phyloP scores from a whole-genome alignment of 1,140 invertebrate species.

The Linepithema humile region DNA sequence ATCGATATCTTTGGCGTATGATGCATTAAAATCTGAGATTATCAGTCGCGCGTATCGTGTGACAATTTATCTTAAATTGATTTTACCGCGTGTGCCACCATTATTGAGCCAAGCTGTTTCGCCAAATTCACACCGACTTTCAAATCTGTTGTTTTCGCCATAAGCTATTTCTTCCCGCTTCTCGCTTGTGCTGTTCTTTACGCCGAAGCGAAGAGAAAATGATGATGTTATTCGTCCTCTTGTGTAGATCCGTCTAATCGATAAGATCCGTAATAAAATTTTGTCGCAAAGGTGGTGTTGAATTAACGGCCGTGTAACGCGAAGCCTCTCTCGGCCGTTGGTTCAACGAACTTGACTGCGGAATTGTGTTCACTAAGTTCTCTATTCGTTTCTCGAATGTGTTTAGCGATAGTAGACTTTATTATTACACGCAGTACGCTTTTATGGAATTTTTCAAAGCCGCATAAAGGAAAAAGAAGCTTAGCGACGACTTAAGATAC shows the following conservation, averaged over 20 bases:
- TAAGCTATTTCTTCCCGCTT: slow-evolving; percentile 41
- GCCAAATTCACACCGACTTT: not conserved
- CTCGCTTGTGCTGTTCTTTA: slow-evolving; percentile 50
- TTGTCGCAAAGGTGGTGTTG: slow-evolving; percentile 24
- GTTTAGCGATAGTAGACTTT: slow-evolving; percentile 50
- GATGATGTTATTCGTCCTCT: not conserved
- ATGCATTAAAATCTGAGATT: slow-evolving; percentile 44
- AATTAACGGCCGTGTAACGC: slow-evolving; percentile 57
- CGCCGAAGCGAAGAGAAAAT: slow-evolving; percentile 14
- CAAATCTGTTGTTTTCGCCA: slow-evolving; percentile 28
- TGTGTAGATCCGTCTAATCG: slow-evolving; percentile 25
- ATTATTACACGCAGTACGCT: slow-evolving; percentile 58
- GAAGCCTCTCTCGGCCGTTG: slow-evolving; percentile 38
- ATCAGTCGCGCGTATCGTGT: not conserved
- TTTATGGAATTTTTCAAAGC: slow-evolving; percentile 46
- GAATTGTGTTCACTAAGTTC: slow-evolving; percentile 67
- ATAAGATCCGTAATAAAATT: slow-evolving; percentile 11
- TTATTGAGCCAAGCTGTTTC: slow-evolving; percentile 35
- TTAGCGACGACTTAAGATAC: slow-evolving; percentile 33
- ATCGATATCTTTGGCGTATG: slow-evolving; percentile 35
- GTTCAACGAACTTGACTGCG: slow-evolving; percentile 62
- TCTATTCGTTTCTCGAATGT: slow-evolving; percentile 44
- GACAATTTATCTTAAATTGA: not conserved
- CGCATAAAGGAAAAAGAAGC: not conserved
- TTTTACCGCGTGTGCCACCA: slow-evolving; percentile 43